Evolutionary conservation across 1,140 invertebrate genomes (phyloP).

Genomic region (Bombus waltoni): DNA sequence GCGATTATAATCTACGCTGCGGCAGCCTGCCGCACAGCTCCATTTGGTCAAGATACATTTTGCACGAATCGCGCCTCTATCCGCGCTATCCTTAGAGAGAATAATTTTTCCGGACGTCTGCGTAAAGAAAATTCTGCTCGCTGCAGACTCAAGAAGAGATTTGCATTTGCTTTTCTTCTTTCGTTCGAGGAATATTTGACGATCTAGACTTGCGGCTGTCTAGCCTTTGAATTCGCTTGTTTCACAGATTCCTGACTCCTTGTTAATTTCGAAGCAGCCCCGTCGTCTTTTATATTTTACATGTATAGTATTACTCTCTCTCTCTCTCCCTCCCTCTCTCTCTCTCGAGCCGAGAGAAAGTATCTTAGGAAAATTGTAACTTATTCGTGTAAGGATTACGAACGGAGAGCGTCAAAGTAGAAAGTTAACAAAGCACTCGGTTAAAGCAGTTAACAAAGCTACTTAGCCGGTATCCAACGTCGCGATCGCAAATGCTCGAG

Average conservation of each 20-base stretch:
- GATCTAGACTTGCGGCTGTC: neutral
- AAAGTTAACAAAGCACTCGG: neutral
- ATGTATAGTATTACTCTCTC: neutral
- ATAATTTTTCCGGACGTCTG: neutral
- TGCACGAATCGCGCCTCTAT: constrained; percentile 6
- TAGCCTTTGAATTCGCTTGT: neutral
- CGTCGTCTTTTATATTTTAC: neutral
- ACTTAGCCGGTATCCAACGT: neutral
- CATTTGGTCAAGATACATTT: constrained; percentile 33
- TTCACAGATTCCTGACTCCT: neutral
- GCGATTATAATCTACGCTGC: constrained; percentile 52
- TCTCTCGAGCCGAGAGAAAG: neutral
- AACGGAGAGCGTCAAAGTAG: neutral
- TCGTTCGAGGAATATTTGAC: neutral
- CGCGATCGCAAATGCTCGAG: neutral
- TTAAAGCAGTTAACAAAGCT: neutral
- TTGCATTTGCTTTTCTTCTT: neutral
- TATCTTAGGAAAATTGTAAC: neutral
- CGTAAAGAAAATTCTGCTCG: neutral
- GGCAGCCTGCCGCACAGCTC: neutral
- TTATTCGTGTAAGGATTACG: neutral
- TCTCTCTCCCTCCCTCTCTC: too few relatives aligned
- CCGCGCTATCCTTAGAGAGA: too few relatives aligned
- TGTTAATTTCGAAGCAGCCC: neutral
- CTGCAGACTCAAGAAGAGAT: too few relatives aligned